phyloP scores from a whole-genome alignment of 2,113 vertebrate species.

The Alectura lathami region DNA sequence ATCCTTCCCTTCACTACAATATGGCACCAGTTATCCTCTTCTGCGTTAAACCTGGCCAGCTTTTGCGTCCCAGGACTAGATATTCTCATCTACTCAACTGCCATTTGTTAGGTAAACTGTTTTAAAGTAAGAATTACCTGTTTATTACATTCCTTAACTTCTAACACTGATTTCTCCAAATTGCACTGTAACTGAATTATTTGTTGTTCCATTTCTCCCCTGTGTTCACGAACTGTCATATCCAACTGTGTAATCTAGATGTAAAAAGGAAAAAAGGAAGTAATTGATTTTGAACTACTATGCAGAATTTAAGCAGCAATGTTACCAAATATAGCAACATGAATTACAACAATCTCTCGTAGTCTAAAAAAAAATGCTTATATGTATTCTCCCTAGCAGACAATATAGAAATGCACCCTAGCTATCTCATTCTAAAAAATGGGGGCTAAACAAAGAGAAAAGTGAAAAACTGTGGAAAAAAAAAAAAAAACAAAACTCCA shows the following conservation, averaged over 20 bases:
- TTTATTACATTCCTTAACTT: slow-evolving; percentile 80
- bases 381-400: not conserved
- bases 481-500: not conserved
- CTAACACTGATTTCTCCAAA: slow-evolving; percentile 82
- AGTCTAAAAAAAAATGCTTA: not conserved
- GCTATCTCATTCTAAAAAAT: not conserved
- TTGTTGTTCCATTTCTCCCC: slow-evolving; percentile 89
- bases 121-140: slow-evolving; percentile 77
- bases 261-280: not conserved
- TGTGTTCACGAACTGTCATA: slow-evolving; percentile 87
- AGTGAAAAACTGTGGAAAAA: not conserved
- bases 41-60: not conserved
- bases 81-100: not conserved
- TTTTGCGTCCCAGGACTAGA: not conserved
- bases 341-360: not conserved
- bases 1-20: not conserved
- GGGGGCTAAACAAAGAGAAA: not conserved
- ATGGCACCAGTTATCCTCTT: not conserved
- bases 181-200: slow-evolving; percentile 83
- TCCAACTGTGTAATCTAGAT: slow-evolving; percentile 91
- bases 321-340: not conserved
- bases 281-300: not conserved
- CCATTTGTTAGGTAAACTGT: not conserved
- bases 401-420: not conserved
- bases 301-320: not conserved